Evolutionary conservation across 2,113 vertebrate genomes (phyloP).

Genomic region (Siphamia tubifer): DNA sequence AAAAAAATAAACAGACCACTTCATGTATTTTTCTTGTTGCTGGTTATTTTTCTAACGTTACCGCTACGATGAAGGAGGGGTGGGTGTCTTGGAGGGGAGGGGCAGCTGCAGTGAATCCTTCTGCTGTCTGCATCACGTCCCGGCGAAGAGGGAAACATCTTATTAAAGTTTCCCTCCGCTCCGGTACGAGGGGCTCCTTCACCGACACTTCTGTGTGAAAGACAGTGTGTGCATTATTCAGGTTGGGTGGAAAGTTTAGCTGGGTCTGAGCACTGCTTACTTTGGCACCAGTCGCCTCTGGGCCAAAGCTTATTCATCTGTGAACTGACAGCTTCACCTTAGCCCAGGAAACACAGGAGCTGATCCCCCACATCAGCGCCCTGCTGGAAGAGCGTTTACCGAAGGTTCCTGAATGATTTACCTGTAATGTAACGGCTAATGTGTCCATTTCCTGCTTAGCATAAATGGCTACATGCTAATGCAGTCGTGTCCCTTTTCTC

Average conservation of each 20-base stretch:
- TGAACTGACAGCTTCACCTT: conserved; percentile 72
- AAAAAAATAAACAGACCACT: too few relatives aligned
- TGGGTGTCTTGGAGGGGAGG: too few relatives aligned
- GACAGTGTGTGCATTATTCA: conserved; percentile 70
- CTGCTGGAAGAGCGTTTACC: conserved; percentile 15
- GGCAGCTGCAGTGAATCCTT: conserved; percentile 5
- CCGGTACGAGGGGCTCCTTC: conserved; percentile 37
- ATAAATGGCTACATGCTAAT: neutral
- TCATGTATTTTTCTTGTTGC: too few relatives aligned
- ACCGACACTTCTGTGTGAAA: conserved; percentile 45
- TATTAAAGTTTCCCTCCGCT: conserved; percentile 54
- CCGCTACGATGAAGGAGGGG: too few relatives aligned
- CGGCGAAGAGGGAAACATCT: conserved; percentile 50
- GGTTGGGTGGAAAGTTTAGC: conserved; percentile 66
- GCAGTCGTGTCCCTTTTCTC: neutral
- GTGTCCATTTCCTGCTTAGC: neutral
- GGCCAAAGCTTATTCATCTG: conserved; percentile 72
- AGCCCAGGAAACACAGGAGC: conserved; percentile 57
- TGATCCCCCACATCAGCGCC: conserved; percentile 15
- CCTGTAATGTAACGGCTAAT: neutral
- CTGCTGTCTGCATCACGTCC: conserved; percentile 29
- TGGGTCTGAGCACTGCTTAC: conserved; percentile 72
- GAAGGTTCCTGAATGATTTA: conserved; percentile 17
- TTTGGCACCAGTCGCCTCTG: conserved; percentile 70
- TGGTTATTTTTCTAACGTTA: too few relatives aligned